Percentiles rank a stretch among this genome's conserved stretches.
Evolutionary conservation across 2,113 vertebrate species (phyloP).

Genomic region (Equus quagga): DNA sequence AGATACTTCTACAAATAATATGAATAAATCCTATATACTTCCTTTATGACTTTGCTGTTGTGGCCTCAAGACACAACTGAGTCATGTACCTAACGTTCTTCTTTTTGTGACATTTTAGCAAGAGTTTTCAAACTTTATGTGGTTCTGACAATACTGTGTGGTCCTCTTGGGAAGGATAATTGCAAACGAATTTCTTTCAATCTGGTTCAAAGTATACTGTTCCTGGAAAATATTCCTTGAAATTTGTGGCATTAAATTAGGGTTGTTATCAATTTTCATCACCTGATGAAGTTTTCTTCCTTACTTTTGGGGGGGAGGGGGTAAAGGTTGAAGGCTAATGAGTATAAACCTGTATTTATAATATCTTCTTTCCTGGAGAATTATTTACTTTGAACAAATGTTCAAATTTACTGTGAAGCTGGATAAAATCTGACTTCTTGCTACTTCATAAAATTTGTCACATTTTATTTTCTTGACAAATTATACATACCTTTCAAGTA

Average conservation of each 20-base stretch:
- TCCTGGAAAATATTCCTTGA: slow-evolving; percentile 9
- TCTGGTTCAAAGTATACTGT: slow-evolving; percentile 11
- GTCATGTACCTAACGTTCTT: not conserved
- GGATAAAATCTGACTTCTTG: not conserved
- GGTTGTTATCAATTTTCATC: not conserved
- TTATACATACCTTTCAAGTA: not conserved
- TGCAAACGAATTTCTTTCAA: not conserved
- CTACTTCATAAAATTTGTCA: not conserved
- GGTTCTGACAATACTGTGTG: not conserved
- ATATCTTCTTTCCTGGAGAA: not conserved
- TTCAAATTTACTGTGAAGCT: slow-evolving; percentile 28
- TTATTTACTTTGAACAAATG: slow-evolving; percentile 18
- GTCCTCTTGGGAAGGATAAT: not conserved
- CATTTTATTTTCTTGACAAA: slow-evolving; percentile 15
- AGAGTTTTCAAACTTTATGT: not conserved
- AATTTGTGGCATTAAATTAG: not conserved
- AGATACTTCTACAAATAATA: not conserved
- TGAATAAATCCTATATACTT: not conserved
- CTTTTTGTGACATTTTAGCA: not conserved
- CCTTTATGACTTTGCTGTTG: not conserved
- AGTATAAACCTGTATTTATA: not conserved
- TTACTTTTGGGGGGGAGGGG: not conserved
- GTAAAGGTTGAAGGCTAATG: not conserved
- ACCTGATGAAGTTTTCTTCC: not conserved
- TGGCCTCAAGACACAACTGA: not conserved